Base-by-base conservation (phyloP, 2,113 vertebrate species). In the Spilogale gracilis region DNA sequence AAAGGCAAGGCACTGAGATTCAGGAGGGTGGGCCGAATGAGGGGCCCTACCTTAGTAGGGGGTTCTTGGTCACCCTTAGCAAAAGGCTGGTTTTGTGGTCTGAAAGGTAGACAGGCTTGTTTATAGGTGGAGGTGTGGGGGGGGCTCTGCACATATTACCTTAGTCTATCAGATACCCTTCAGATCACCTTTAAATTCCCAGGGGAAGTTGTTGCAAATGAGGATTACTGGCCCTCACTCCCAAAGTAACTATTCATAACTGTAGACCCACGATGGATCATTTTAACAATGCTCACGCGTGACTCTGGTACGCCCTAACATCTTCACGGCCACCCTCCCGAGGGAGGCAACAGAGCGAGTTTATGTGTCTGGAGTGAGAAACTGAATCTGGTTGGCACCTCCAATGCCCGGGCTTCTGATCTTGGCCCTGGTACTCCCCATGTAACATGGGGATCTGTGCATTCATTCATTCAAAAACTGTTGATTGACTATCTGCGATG, bases 111-210 rank as follows among this genome's bases (percentile, higher is more conserved):
- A 63, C 6, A 23, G 61, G 17, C 32, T 48, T 30, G 6, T 48
- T 38, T 50, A 3, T 0, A 11, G 6, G 17, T 73, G n/a, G 27
- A 50, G 13, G 25, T 3, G 8, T 7, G 4, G 60, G 9, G 58
- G 84, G 5, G n/a, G 13, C 32, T 9, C 1, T 23, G 12, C 5
- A 38, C 14, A 11, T 5, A 45, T 0, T 20, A 4, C 1, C 25
- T n/a, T 17, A 25, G 3, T 14, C 60, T 78, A 4, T 21, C 11
- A 84, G 25, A 1, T 12, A 1, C 8, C 23, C 38, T 67, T 20
- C 5, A 10, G 17, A 78, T 18, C 2, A 43, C 8, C 32, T 90
- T 11, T 23, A 82, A 63, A 18, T 32, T 21, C 58, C n/a, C 52
- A 30, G 21, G 63, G 23, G 38, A 74, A 89, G 50, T 18, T 45